Percentiles rank a stretch among this genome's conserved stretches.
phyloP scores from a whole-genome alignment of 2,888 invertebrate species.

The Caradrina clavipalpis region DNA sequence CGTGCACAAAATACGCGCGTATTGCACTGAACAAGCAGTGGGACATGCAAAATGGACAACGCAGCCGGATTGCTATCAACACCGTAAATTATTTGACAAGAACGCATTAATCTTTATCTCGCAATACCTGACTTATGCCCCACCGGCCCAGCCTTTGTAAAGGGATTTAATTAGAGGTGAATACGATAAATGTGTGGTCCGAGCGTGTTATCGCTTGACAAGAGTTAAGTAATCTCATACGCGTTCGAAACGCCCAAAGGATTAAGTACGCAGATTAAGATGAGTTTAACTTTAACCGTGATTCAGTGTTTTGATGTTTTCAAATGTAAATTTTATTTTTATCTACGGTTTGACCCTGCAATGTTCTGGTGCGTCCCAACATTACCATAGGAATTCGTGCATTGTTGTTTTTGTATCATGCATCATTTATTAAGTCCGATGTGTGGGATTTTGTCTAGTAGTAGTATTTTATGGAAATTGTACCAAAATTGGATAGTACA shows the following conservation, averaged over 20 bases:
- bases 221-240: constrained; percentile 80
- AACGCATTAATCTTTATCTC: constrained; percentile 87
- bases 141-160: constrained; percentile 72
- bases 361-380: constrained; percentile 35
- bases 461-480: constrained; percentile 43
- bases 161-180: constrained; percentile 82
- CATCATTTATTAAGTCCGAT: constrained; percentile 47
- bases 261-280: constrained; percentile 75
- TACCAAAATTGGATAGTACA: constrained; percentile 22
- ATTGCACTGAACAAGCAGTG: constrained; percentile 45
- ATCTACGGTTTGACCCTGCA: constrained; percentile 29
- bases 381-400: constrained; percentile 48
- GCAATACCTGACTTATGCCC: constrained; percentile 76
- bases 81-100: constrained; percentile 88
- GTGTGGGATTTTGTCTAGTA: constrained; percentile 22
- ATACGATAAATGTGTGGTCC: constrained; percentile 87
- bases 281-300: constrained; percentile 66
- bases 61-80: constrained; percentile 75
- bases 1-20: constrained; percentile 43
- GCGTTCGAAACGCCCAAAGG: constrained; percentile 79
- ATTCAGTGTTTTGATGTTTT: constrained; percentile 63
- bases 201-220: constrained; percentile 79
- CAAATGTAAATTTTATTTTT: constrained; percentile 51
- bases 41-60: constrained; percentile 66
- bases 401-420: constrained; percentile 49